Evolutionary conservation across 2,797 vertebrate species (phyloP).

Genomic region (Notolepis coatsorum): DNA sequence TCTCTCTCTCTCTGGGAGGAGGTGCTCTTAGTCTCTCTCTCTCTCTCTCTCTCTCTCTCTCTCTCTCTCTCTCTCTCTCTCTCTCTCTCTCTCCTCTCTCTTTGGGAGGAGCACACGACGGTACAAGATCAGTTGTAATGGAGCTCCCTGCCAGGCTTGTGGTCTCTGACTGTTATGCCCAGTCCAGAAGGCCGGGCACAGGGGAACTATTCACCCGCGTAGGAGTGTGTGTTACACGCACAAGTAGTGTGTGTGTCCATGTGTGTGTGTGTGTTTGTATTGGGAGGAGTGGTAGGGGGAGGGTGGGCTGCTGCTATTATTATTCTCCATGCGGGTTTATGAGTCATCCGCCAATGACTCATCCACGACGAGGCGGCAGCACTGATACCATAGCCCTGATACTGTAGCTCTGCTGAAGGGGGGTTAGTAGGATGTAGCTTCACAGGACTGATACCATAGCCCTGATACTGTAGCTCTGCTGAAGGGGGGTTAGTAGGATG

Average conservation of each 20-base stretch:
- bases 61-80: not conserved
- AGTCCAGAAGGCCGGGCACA: not conserved
- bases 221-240: not conserved
- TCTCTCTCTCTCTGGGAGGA: not conserved
- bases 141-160: not conserved
- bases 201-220: not conserved
- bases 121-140: not conserved
- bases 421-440: no score
- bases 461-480: no score
- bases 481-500: no score
- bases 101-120: not conserved
- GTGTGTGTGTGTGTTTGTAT: not conserved
- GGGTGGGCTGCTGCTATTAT: constrained; percentile 45
- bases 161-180: not conserved
- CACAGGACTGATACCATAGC: no score
- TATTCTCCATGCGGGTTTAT: constrained; percentile 54
- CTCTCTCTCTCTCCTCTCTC: not conserved
- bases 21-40: not conserved
- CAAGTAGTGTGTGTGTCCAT: not conserved
- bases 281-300: constrained; percentile 10
- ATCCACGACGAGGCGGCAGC: constrained; percentile 45
- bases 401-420: constrained; percentile 38
- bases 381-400: no score
- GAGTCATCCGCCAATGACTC: constrained; percentile 63
- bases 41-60: not conserved